Evolutionary conservation across 2,113 vertebrate genomes (phyloP), one percentile per base, ranked within the genome.

Genomic region (Percina caprodes): DNA sequence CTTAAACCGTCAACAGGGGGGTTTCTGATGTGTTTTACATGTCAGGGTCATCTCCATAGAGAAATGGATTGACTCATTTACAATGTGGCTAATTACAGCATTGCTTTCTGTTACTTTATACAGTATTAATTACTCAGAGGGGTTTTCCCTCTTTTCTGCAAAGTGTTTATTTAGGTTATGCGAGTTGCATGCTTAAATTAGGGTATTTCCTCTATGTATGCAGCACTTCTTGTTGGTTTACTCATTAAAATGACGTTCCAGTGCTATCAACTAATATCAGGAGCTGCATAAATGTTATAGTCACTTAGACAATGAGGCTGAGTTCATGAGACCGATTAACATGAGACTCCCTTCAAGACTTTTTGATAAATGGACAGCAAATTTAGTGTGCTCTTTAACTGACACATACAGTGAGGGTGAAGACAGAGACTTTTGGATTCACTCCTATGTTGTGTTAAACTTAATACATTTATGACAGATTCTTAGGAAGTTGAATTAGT

Each of bases 1-100:
- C 16, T 39, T 73, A 33, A 67, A 76, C 61, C 6, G 13, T 61
- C 66, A 72, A 55, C 26, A 4, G 54, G 61, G 15, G 35, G 14
- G 16, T 30, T 75, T 86, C 45, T 62, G 46, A 68, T 75, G 52
- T 49, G 8, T 67, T 88, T 85, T 76, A 61, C 70, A 70, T 85
- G 82, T 79, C 19, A 39, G 68, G 63, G 77, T 88, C 72, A 74
- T 85, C 83, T 82, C 78, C 85, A 78, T 54, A 16, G 82, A 79
- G 79, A 90, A 83, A 56, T 80, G 4, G 79, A 79, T 89, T 85
- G 69, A 54, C 68, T 87, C 84, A 66, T 85, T 86, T 77, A 61
- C 69, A 73, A 5, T 74, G 30, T 52, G 42, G 55, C 55, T 82
- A 89, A 89, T 88, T 90, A 87, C 72, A 46, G 67, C 0, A 0